Base-by-base conservation (phyloP, 2,797 vertebrate genomes). In the Carapus acus region DNA sequence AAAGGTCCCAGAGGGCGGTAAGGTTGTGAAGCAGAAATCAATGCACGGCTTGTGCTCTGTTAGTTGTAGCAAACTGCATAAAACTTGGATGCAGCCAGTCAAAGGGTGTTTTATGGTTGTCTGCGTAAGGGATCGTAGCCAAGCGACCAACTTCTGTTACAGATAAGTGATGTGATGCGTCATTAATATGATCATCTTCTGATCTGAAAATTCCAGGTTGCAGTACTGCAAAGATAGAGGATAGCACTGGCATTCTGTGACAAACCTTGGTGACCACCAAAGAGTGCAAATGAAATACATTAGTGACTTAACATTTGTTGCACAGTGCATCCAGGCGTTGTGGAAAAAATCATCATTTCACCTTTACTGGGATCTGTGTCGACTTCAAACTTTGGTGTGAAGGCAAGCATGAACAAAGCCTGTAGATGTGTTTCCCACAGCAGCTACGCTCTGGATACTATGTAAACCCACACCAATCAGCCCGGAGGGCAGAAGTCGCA, bases 381-480 rank as follows among this genome's bases (percentile, higher is more conserved):
- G 42, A 34, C 41, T 27, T 14, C 43, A 43, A 44, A 66, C 22
- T 43, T 47, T 16, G 49, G 19, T 62, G 54, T 41, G 57, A 39
- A 29, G 64, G 77, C 73, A 79, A 69, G 77, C 72, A 65, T 40
- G 54, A 77, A 81, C 78, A 81, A 69, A 73, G 55, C 67, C 67
- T 66, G 58, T 5, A 1, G 61, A 54, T 58, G 65, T 60, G 65
- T 75, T 81, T 81, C 66, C 65, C 76, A 82, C 61, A 71, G 51
- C 31, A 2, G 61, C 52, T 39, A 55, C 39, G 8, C 62, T 64
- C 54, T 70, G 53, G 65, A 57, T 71, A 60, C 66, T 5, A 19
- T 15, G 40, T 33, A 56, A 31, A 36, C 60, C 48, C 55, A 57
- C 16, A 2, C 69, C 67, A 62, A 72, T 57, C 44, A 6, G 22